A percentile compares a stretch with the other conserved stretches of the same genome.
Conservation (phyloP, 1,140 invertebrate genomes). For the Argopecten irradians region DNA sequence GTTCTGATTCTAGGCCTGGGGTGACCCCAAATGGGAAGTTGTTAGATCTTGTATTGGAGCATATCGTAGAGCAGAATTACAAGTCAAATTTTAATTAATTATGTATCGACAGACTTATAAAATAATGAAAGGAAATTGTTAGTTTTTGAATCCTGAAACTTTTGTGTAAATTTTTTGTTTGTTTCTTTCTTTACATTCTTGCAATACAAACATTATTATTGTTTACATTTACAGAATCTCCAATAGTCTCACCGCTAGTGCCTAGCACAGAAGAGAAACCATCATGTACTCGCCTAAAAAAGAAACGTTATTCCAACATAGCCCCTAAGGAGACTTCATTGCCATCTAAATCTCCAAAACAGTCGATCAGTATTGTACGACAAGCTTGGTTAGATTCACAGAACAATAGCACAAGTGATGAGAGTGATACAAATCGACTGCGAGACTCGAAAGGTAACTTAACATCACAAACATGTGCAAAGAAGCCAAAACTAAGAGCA, state of each 20-base stretch:
- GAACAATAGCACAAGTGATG: conserved; percentile 2
- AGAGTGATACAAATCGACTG: neutral
- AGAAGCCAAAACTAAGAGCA: conserved; percentile 44
- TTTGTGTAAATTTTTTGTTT: no score
- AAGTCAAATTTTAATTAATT: no score
- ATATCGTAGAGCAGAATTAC: no score
- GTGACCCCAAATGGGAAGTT: no score
- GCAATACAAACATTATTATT: neutral
- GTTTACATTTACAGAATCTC: neutral
- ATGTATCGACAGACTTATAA: no score
- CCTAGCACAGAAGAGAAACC: neutral
- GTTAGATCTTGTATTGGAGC: no score
- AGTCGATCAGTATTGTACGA: neutral
- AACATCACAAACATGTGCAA: conserved; percentile 25
- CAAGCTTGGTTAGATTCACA: neutral
- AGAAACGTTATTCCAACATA: neutral
- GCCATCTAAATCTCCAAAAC: neutral
- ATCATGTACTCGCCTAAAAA: neutral
- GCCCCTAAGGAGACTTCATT: neutral
- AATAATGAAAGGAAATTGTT: no score
- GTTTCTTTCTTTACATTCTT: neutral
- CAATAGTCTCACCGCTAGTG: neutral
- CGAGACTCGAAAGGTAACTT: neutral
- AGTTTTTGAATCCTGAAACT: no score
- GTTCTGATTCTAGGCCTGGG: no score